A percentile compares a stretch with the other conserved stretches of the same genome.
These are phyloP conservation scores for Penaeus monodon DNA, from an alignment of 2,888 invertebrate species.

Conservation along the genomic window DNA sequence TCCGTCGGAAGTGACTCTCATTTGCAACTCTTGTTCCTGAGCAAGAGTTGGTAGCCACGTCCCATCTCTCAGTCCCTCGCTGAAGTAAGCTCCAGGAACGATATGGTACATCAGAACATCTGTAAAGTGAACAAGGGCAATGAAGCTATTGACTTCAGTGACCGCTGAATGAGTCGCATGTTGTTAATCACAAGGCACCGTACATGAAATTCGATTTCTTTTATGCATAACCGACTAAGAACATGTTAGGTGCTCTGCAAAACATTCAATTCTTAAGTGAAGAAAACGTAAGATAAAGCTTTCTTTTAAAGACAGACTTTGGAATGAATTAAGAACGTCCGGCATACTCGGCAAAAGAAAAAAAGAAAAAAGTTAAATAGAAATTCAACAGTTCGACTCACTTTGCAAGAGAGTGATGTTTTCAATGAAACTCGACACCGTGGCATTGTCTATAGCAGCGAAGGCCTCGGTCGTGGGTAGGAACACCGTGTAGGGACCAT, in stretches of 20 bases:
- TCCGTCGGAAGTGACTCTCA: constrained; percentile 67
- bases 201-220: too few species aligned
- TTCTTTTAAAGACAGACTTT: too few species aligned
- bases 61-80: constrained; percentile 68
- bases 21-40: constrained; percentile 67
- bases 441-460: constrained; percentile 57
- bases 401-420: constrained; percentile 60
- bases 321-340: too few species aligned
- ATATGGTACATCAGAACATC: constrained; percentile 65
- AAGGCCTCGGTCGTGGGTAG: constrained; percentile 65
- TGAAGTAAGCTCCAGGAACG: constrained; percentile 68
- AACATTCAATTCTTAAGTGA: too few species aligned
- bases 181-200: background rate
- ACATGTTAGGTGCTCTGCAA: too few species aligned
- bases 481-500: constrained; percentile 65
- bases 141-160: background rate
- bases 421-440: constrained; percentile 53
- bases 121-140: background rate
- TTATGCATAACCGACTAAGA: too few species aligned
- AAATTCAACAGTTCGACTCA: constrained; percentile 11
- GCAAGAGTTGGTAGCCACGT: constrained; percentile 68
- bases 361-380: too few species aligned
- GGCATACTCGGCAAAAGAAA: too few species aligned
- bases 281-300: too few species aligned
- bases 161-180: background rate